These are phyloP conservation scores for Odontesthes bonariensis DNA, from an alignment of 2,113 vertebrate species.

Conservation along the genomic window DNA sequence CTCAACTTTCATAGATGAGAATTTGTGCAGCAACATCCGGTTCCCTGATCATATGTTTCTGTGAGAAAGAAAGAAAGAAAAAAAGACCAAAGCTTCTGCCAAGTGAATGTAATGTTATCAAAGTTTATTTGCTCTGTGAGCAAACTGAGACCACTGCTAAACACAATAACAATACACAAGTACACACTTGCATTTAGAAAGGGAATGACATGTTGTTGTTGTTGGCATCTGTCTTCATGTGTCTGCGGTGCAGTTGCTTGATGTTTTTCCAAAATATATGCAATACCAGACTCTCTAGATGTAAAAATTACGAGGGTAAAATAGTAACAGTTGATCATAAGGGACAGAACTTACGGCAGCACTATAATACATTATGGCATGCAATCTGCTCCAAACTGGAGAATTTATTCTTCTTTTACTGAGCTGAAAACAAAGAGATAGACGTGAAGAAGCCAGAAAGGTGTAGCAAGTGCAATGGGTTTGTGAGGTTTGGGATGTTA, in stretches of 20 bases:
- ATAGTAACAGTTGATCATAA: constrained; percentile 4
- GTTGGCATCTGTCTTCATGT: constrained; percentile 11
- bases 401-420: background rate
- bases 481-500: background rate
- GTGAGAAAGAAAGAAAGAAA: constrained; percentile 5
- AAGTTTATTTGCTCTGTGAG: constrained; percentile 34
- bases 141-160: constrained; percentile 29
- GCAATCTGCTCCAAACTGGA: background rate
- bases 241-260: constrained; percentile 12
- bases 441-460: background rate
- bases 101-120: constrained; percentile 31
- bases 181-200: constrained; percentile 33
- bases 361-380: background rate
- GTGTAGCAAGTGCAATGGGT: background rate
- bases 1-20: constrained; percentile 11
- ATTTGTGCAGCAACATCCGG: constrained; percentile 14
- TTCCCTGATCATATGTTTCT: constrained; percentile 6
- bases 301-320: background rate
- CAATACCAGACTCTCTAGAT: background rate
- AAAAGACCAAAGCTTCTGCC: constrained; percentile 8
- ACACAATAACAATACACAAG: constrained; percentile 44
- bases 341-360: background rate
- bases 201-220: constrained; percentile 49
- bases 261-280: constrained; percentile 17
- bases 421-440: background rate